Evolutionary conservation across 2,888 invertebrate species (phyloP).

Genomic region (Caenorhabditis sp.): DNA sequence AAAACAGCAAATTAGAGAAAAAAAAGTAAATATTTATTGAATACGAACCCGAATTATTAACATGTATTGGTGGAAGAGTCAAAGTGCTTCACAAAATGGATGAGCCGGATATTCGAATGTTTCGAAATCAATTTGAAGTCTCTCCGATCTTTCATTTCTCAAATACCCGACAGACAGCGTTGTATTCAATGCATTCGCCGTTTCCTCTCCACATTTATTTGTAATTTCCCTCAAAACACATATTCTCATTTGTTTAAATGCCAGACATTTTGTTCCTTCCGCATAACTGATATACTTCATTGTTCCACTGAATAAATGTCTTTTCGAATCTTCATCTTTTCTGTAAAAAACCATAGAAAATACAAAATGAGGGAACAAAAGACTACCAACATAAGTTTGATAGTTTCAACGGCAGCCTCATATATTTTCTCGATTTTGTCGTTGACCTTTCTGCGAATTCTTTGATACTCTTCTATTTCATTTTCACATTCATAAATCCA

Average conservation of each 20-base stretch:
- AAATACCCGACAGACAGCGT: conserved; percentile 48
- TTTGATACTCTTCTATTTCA: conserved; percentile 31
- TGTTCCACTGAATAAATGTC: conserved; percentile 35
- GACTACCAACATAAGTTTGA: conserved; percentile 32
- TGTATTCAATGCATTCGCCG: conserved; percentile 46
- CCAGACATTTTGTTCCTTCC: conserved; percentile 38
- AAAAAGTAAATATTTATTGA: too few relatives aligned
- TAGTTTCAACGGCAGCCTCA: conserved; percentile 36
- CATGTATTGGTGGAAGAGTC: not conserved
- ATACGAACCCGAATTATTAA: too few relatives aligned
- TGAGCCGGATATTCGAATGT: conserved; percentile 47
- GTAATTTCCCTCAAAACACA: conserved; percentile 41
- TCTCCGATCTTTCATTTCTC: conserved; percentile 43
- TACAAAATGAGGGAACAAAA: not conserved
- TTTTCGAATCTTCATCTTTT: conserved; percentile 9
- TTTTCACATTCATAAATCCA: conserved; percentile 29
- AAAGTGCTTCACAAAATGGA: conserved; percentile 33
- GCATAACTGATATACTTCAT: conserved; percentile 41
- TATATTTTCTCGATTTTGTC: conserved; percentile 43
- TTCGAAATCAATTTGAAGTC: conserved; percentile 50
- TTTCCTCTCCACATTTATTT: conserved; percentile 39
- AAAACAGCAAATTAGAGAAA: too few relatives aligned
- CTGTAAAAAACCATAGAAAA: not conserved
- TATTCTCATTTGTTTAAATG: conserved; percentile 46
- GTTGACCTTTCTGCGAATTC: conserved; percentile 39